Conservation (phyloP, 2,113 vertebrate genomes). For the Thymallus thymallus region DNA sequence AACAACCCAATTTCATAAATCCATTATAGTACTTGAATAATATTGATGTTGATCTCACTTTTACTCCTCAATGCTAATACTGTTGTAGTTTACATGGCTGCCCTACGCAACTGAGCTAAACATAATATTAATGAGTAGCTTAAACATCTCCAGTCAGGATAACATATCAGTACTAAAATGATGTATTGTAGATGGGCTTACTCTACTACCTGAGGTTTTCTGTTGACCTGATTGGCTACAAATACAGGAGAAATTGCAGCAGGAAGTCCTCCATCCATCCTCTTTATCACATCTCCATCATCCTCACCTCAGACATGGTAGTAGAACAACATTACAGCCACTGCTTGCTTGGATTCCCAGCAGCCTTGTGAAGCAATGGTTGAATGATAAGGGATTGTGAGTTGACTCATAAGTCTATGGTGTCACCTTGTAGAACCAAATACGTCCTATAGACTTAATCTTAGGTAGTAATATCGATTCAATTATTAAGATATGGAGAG, state of each 20-base stretch:
- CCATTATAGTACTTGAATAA: not conserved
- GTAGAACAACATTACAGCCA: not conserved
- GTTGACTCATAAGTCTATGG: not conserved
- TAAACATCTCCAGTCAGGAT: not conserved
- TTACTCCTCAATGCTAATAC: too few relatives aligned
- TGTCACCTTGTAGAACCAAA: not conserved
- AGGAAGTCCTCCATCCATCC: not conserved
- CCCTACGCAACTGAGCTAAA: not conserved
- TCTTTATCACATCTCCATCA: too few relatives aligned
- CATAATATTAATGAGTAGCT: too few relatives aligned
- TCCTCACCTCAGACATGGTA: too few relatives aligned
- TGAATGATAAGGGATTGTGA: not conserved
- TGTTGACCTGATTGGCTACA: not conserved
- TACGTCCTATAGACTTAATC: too few relatives aligned
- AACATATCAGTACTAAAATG: not conserved
- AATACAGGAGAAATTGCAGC: not conserved
- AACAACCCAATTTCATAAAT: not conserved
- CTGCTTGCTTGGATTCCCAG: not conserved
- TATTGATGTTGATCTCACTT: not conserved
- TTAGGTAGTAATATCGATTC: too few relatives aligned
- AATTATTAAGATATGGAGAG: too few relatives aligned
- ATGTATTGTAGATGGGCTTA: not conserved
- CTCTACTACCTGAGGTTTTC: not conserved
- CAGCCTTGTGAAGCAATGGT: not conserved
- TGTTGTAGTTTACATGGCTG: not conserved